Evolutionary conservation across 2,888 invertebrate genomes (phyloP).

Genomic region (Torymus aiolomorphi): DNA sequence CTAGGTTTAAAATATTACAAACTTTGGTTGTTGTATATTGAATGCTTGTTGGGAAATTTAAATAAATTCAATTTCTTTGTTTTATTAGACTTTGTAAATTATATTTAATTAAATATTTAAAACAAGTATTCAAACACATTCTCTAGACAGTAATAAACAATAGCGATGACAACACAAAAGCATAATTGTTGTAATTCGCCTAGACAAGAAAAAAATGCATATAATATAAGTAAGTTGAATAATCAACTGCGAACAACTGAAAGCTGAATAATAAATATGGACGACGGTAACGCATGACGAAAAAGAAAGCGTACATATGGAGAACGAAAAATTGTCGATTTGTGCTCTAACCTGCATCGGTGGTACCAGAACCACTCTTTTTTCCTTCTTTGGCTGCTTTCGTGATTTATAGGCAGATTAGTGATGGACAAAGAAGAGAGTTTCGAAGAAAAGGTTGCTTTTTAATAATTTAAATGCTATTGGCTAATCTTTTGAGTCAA

Average conservation of each 20-base stretch:
- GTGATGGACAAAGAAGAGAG: constrained; percentile 39
- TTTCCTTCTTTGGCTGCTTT: constrained; percentile 63
- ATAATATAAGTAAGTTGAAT: not conserved
- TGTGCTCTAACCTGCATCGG: constrained; percentile 66
- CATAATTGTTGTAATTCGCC: no score
- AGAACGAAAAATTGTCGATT: constrained; percentile 32
- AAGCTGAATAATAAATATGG: constrained; percentile 6
- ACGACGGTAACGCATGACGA: not conserved
- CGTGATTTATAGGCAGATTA: constrained; percentile 41
- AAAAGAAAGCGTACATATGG: constrained; percentile 32
- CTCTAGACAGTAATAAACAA: no score
- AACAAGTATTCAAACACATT: no score
- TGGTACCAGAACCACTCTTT: constrained; percentile 65
- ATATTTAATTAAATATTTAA: no score
- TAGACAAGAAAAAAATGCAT: not conserved
- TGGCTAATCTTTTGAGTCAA: no score
- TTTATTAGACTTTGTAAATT: no score
- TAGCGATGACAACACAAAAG: no score
- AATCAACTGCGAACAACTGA: constrained; percentile 2
- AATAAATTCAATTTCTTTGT: no score
- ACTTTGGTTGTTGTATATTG: not conserved
- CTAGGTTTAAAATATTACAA: no score
- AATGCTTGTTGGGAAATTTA: no score
- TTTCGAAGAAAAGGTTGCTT: constrained; percentile 19
- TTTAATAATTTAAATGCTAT: constrained; percentile 2